These are phyloP conservation scores for Stichodactyla mertensii DNA, from an alignment of 64 coral and sea anemone species.

Conservation along the genomic window DNA sequence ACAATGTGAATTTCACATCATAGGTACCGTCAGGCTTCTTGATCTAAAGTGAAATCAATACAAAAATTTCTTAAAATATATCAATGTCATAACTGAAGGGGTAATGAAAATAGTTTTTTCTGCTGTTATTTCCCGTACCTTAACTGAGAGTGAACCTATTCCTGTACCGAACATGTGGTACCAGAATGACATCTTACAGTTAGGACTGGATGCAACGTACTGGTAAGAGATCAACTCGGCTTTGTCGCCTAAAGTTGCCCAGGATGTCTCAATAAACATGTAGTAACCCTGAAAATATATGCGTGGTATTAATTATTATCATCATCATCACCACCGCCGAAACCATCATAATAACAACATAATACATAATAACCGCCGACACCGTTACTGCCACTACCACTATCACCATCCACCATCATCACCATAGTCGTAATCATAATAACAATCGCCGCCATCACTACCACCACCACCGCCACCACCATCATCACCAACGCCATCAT, in stretches of 20 bases:
- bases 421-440: not conserved
- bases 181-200: conserved; percentile 90
- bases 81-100: too few relatives aligned
- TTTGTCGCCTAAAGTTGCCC: conserved; percentile 55
- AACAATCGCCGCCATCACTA: not conserved
- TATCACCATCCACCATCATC: not conserved
- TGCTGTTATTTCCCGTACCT: conserved; percentile 10
- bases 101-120: too few relatives aligned
- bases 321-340: not conserved
- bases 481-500: not conserved
- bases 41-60: not conserved
- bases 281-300: conserved; percentile 71
- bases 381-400: not conserved
- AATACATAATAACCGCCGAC: too few relatives aligned
- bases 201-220: conserved; percentile 81
- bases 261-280: conserved; percentile 87
- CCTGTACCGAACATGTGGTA: conserved; percentile 86
- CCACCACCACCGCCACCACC: not conserved
- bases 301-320: not conserved
- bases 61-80: too few relatives aligned
- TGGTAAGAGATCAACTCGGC: conserved; percentile 79
- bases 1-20: conserved; percentile 12
- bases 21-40: conserved; percentile 60
- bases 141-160: conserved; percentile 63
- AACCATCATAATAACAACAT: too few relatives aligned